Evolutionary conservation across 2,797 vertebrate species (phyloP).

Genomic region (Lithobates sylvaticus): DNA sequence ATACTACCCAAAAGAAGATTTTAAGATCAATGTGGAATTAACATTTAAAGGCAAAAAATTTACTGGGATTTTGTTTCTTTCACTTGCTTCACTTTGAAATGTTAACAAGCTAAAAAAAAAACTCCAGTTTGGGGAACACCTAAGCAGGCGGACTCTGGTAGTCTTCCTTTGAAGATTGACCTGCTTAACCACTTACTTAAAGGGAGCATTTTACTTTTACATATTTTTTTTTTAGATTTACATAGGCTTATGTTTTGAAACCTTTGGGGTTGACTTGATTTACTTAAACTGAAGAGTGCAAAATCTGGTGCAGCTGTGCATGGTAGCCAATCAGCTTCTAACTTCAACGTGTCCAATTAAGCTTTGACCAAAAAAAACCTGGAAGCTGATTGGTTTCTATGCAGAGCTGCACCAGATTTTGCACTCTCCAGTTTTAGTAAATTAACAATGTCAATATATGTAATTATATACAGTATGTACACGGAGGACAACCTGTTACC

Average conservation of each 20-base stretch:
- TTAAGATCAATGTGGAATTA: neutral
- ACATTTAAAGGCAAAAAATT: neutral
- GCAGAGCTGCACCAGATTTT: no score
- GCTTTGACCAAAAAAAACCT: no score
- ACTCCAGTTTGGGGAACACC: neutral
- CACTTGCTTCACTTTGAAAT: neutral
- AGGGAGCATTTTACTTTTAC: neutral
- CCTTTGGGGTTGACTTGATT: neutral
- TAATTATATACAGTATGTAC: neutral
- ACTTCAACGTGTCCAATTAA: no score
- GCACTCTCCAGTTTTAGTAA: no score
- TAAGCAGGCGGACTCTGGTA: neutral
- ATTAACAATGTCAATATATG: neutral
- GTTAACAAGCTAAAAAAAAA: neutral
- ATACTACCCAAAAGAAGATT: neutral
- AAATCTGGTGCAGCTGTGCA: no score
- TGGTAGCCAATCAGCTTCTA: no score
- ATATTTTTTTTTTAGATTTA: neutral
- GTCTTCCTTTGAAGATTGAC: neutral
- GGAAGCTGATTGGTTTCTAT: no score
- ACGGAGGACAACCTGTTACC: no score
- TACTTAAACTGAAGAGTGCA: no score
- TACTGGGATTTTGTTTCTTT: neutral
- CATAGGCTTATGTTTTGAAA: neutral
- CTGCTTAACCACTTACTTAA: neutral